A percentile compares a stretch with the other conserved stretches of the same genome.
Evolutionary conservation across 2,797 vertebrate genomes (phyloP).

Genomic region (Triplophysa yarkandensis): DNA sequence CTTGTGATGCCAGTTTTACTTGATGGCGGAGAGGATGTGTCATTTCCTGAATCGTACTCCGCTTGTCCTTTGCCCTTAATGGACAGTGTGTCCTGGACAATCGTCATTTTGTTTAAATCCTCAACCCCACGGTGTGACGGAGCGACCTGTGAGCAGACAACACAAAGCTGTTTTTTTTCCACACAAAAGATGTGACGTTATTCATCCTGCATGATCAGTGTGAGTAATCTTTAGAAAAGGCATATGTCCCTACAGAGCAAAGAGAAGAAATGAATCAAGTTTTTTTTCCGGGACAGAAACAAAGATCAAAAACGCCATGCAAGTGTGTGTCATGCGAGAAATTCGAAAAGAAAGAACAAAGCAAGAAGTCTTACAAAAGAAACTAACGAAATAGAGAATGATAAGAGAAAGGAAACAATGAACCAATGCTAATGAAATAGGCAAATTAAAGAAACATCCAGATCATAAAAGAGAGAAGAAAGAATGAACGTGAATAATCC

Average conservation of each 20-base stretch:
- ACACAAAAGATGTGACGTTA: conserved; percentile 12
- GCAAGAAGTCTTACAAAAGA: conserved; percentile 34
- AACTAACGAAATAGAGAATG: conserved; percentile 64
- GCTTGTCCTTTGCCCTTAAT: conserved; percentile 77
- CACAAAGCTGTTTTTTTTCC: conserved; percentile 66
- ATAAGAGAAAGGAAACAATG: conserved; percentile 67
- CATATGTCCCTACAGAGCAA: conserved; percentile 83
- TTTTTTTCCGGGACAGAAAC: conserved; percentile 79
- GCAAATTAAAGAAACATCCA: conserved; percentile 60
- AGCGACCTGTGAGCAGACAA: conserved; percentile 93
- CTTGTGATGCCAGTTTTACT: conserved; percentile 83
- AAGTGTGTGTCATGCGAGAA: conserved; percentile 91
- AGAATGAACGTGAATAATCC: conserved; percentile 67
- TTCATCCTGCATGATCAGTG: conserved; percentile 81
- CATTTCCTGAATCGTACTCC: conserved; percentile 97
- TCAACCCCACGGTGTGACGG: conserved; percentile 82
- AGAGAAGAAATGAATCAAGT: conserved; percentile 73
- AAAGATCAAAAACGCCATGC: conserved; percentile 87
- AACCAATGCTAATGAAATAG: conserved; percentile 65
- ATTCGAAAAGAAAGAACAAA: conserved; percentile 65
- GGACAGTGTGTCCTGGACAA: conserved; percentile 70
- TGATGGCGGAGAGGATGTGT: conserved; percentile 93
- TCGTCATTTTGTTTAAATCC: conserved; percentile 79
- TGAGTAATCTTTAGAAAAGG: conserved; percentile 81
- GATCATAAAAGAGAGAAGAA: conserved; percentile 68